Evolutionary conservation across 2,797 vertebrate species (phyloP).

Genomic region (Pangasius sanitwongsei): DNA sequence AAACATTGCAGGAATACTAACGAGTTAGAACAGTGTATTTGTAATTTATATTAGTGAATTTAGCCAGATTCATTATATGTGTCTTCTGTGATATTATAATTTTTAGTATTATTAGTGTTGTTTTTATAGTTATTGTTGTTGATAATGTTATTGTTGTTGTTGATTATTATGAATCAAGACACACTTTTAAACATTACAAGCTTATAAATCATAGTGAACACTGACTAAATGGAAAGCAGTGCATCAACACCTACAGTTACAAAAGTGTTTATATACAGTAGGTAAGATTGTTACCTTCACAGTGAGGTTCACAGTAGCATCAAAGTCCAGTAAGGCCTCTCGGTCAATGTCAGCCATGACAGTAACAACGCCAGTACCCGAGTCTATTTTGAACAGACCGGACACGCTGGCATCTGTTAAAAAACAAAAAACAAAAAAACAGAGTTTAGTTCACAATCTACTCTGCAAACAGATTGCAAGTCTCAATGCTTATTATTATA

Average conservation of each 20-base stretch:
- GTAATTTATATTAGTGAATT: not conserved
- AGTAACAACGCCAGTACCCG: slow-evolving; percentile 69
- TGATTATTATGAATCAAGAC: not conserved
- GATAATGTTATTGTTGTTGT: not conserved
- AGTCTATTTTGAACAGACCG: slow-evolving; percentile 73
- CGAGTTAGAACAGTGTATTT: not conserved
- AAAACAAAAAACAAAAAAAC: not conserved
- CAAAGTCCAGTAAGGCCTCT: slow-evolving; percentile 72
- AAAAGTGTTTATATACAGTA: not conserved
- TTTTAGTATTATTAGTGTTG: not conserved
- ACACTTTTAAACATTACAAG: not conserved
- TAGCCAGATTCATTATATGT: not conserved
- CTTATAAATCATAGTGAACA: not conserved
- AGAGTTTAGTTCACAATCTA: not conserved
- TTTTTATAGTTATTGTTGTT: not conserved
- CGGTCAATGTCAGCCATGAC: slow-evolving; percentile 78
- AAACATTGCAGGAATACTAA: not conserved
- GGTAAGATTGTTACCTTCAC: slow-evolving; percentile 75
- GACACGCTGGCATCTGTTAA: slow-evolving; percentile 57
- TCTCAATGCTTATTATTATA: not conserved
- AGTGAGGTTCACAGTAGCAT: slow-evolving; percentile 71
- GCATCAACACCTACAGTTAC: not conserved
- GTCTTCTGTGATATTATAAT: not conserved
- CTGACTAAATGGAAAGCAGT: not conserved
- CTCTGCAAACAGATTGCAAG: not conserved